Base-by-base conservation (phyloP, 2,888 invertebrate genomes). In the Leptopilina drosophilae region DNA sequence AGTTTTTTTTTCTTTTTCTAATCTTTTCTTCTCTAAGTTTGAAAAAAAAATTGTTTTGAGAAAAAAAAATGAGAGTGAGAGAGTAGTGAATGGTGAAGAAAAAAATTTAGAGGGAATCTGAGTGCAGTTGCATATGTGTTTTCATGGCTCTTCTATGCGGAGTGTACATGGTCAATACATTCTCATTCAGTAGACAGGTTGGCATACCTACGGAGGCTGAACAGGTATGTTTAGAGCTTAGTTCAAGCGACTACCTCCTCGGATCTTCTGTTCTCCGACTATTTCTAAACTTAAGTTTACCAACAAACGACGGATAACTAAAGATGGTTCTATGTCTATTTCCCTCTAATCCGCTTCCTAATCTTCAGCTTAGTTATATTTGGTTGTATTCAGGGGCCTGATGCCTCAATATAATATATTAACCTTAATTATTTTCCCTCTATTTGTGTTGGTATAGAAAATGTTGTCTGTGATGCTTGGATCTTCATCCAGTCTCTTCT, bases 271-370 rank as follows among this genome's bases (percentile, higher is more conserved):
- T 79, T 87, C 75, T 85, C 94, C 94, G 93, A 90, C 90, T 94
- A 90, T 88, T 89, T 92, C 92, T 93, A 93, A 94, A 94, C 94
- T 93, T 93, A 93, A 92, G 93, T 94, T 94, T 95, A 94, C 94
- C 95, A 95, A 94, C 94, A 94, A 94, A 93, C 92, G 88, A 82
- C 87, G 81, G 86, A 87, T 87, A 87, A 87, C 88, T 86, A 84
- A 84, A 83, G 84, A 84, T 82, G 82, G 82, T 83, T 85, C 82
- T 76, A 77, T 76, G 82, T 83, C 79, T 79, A 83, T 76, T 77
- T 80, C 77, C 78, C 80, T 85, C 88, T 86, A 88, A 87, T 87
- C 86, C 81, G 79, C 64, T 78, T 84, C 84, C 88, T 89, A 87
- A 86, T 89, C 87, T 80, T 78, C 82, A 56, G 73, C 40, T 69